A percentile compares a stretch with the other conserved stretches of the same genome.
These are phyloP conservation scores for Pagrus major DNA, from an alignment of 2,113 vertebrate genomes.

Conservation along the genomic window DNA sequence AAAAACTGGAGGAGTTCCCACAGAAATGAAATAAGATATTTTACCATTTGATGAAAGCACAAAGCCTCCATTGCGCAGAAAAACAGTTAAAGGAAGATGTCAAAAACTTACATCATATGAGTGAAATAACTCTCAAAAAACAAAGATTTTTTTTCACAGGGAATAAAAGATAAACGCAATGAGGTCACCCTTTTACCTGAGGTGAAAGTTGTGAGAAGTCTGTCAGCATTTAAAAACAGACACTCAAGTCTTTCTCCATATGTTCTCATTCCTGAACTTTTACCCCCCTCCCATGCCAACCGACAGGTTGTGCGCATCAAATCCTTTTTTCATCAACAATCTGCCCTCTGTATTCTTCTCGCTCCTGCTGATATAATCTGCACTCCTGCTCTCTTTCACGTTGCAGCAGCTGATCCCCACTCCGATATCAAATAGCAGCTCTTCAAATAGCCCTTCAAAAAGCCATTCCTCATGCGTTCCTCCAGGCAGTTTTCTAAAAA, in stretches of 20 bases:
- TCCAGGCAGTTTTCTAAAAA: constrained; percentile 13
- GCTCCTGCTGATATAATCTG: constrained; percentile 22
- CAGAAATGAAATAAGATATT: constrained; percentile 20
- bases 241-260: neutral
- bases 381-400: constrained; percentile 9
- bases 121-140: constrained; percentile 20
- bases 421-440: constrained; percentile 5
- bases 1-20: neutral
- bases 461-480: constrained; percentile 10
- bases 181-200: neutral
- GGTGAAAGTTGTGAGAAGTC: neutral
- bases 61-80: neutral
- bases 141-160: constrained; percentile 28
- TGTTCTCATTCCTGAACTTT: constrained; percentile 12
- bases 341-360: constrained; percentile 1
- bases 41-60: constrained; percentile 17
- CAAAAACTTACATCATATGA: constrained; percentile 51
- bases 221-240: neutral
- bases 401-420: constrained; percentile 9
- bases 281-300: constrained; percentile 1
- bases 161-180: constrained; percentile 37
- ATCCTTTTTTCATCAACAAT: constrained; percentile 19
- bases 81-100: constrained; percentile 33
- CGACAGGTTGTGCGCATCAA: neutral
- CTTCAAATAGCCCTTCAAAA: constrained; percentile 22